phyloP scores from a whole-genome alignment of 23 tunicate genomes.

The Ascidia mentula region DNA sequence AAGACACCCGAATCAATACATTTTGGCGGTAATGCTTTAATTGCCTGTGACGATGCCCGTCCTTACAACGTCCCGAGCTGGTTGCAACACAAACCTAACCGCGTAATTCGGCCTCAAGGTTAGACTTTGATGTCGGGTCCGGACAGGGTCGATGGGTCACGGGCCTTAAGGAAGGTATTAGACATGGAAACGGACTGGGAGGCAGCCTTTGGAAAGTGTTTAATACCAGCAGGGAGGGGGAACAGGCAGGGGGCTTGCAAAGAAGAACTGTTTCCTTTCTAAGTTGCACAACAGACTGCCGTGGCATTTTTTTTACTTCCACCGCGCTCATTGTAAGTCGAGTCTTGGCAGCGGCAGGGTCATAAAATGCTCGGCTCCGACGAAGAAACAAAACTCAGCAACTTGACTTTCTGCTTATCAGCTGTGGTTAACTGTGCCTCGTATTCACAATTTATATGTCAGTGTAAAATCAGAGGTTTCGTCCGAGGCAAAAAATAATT shows the following conservation, averaged over 20 bases:
- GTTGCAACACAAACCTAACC: too few species aligned
- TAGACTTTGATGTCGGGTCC: not conserved
- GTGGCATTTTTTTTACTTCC: not conserved
- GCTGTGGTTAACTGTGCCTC: too few species aligned
- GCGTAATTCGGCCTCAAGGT: not conserved
- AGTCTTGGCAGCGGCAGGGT: not conserved
- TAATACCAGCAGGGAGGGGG: not conserved
- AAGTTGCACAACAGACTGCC: constrained; percentile 3
- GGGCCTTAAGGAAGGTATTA: not conserved
- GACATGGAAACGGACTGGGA: not conserved
- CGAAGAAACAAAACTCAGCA: too few species aligned
- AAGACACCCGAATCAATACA: not conserved
- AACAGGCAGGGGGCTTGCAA: not conserved
- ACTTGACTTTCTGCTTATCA: too few species aligned
- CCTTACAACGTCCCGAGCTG: not conserved
- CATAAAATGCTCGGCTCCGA: too few species aligned
- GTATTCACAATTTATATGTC: too few species aligned
- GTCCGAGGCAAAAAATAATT: too few species aligned
- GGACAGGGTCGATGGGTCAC: not conserved
- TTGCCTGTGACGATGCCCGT: not conserved
- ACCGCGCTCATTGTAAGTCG: not conserved
- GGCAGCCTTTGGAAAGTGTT: not conserved
- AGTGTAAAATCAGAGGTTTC: too few species aligned
- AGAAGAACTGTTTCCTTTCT: constrained; percentile 12
- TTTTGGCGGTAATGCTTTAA: not conserved